These are phyloP conservation scores for Chaetophractus vellerosus DNA, from an alignment of 2,797 vertebrate species.

Conservation along the genomic window DNA sequence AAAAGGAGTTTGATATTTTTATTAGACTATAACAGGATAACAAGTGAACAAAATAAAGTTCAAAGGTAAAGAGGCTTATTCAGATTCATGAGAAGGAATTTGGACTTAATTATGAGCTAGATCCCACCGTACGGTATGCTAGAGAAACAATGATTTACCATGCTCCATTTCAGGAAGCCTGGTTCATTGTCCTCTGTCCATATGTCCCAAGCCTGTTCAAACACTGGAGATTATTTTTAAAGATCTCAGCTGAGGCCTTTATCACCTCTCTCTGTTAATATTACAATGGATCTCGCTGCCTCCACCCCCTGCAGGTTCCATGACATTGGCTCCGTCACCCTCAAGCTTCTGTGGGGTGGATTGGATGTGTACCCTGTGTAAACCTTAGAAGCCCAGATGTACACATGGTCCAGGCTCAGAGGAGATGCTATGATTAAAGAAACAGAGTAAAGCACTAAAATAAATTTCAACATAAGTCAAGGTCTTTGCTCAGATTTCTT, in stretches of 20 bases:
- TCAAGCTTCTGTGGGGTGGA: neutral
- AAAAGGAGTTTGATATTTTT: neutral
- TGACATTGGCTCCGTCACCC: neutral
- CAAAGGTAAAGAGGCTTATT: neutral
- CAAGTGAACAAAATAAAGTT: neutral
- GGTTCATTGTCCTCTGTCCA: neutral
- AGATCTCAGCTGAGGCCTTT: neutral
- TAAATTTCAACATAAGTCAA: neutral
- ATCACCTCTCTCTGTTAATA: neutral
- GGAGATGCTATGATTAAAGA: neutral
- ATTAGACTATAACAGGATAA: neutral
- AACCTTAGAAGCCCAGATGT: neutral
- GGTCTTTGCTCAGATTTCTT: neutral
- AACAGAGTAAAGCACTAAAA: neutral
- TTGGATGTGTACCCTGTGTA: too few species aligned
- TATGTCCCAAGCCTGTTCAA: neutral
- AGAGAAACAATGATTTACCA: neutral
- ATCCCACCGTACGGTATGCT: too few species aligned
- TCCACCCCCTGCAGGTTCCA: neutral
- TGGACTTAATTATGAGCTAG: neutral
- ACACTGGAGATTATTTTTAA: neutral
- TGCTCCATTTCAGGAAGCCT: neutral
- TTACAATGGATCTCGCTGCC: neutral
- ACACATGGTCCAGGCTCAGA: neutral
- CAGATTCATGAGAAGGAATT: neutral